Percentiles rank a stretch among this genome's conserved stretches.
These are phyloP conservation scores for Cheilosia vernalis DNA, from an alignment of 2,888 invertebrate species.

Conservation along the genomic window DNA sequence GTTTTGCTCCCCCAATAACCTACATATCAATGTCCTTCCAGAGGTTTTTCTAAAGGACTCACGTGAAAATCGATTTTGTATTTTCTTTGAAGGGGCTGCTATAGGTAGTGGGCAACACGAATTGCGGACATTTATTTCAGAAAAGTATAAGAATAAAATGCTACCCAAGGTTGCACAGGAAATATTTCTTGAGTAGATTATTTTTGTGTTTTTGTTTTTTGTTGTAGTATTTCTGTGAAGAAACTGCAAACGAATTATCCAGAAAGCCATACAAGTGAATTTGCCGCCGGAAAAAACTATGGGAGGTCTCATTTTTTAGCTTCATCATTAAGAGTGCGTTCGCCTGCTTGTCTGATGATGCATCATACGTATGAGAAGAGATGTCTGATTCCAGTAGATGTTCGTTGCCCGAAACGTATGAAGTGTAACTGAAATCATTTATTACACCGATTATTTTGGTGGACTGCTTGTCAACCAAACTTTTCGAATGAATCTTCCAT, in stretches of 20 bases:
- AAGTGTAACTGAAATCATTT: too few species aligned
- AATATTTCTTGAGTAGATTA: slow-evolving; percentile 28
- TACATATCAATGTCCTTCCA: slow-evolving; percentile 62
- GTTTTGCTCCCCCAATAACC: slow-evolving; percentile 65
- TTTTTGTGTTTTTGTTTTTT: neutral
- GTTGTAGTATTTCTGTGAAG: too few species aligned
- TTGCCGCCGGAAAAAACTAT: neutral
- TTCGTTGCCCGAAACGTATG: too few species aligned
- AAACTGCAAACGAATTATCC: too few species aligned
- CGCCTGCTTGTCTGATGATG: too few species aligned
- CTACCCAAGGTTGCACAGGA: slow-evolving; percentile 35
- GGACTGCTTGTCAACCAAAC: too few species aligned
- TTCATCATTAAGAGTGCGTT: too few species aligned
- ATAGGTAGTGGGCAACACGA: slow-evolving; percentile 13
- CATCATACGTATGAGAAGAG: too few species aligned
- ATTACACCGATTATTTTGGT: too few species aligned
- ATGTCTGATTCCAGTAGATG: too few species aligned
- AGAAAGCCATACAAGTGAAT: slow-evolving; percentile 1
- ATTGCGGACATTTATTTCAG: slow-evolving; percentile 23
- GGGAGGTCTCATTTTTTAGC: too few species aligned
- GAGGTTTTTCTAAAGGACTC: slow-evolving; percentile 52
- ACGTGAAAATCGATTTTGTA: slow-evolving; percentile 66
- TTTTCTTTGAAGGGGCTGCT: slow-evolving; percentile 16
- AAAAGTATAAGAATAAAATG: slow-evolving; percentile 38
- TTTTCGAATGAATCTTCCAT: too few species aligned